Evolutionary conservation across 1,140 invertebrate species (phyloP).

Genomic region (Whitmania pigra): DNA sequence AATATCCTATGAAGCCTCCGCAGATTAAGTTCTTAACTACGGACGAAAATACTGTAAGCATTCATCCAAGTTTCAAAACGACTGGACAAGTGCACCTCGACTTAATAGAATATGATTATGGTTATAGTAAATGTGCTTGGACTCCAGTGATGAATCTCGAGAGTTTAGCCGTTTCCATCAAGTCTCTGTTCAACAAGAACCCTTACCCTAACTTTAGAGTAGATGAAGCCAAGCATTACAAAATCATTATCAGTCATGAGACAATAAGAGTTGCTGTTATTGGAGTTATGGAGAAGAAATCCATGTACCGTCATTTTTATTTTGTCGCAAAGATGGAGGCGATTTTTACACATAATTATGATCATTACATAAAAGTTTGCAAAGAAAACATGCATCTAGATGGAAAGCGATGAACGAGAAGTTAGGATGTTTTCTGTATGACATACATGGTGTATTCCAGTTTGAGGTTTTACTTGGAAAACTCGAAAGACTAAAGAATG

Average conservation of each 20-base stretch:
- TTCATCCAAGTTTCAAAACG: constrained; percentile 53
- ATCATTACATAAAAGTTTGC: too few species aligned
- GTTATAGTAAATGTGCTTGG: constrained; percentile 50
- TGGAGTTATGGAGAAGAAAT: constrained; percentile 45
- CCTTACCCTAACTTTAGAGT: constrained; percentile 54
- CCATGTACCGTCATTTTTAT: too few species aligned
- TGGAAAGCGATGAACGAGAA: too few species aligned
- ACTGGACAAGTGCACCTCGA: constrained; percentile 55
- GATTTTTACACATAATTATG: too few species aligned
- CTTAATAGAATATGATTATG: constrained; percentile 52
- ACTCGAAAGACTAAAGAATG: too few species aligned
- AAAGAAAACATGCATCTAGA: too few species aligned
- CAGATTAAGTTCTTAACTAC: constrained; percentile 53
- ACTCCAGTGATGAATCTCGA: constrained; percentile 46
- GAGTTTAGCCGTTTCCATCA: constrained; percentile 50
- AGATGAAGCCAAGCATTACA: constrained; percentile 46
- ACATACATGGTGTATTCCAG: too few species aligned
- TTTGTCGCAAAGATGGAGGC: too few species aligned
- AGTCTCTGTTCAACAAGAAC: constrained; percentile 50
- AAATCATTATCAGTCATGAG: constrained; percentile 49
- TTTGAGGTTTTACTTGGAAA: too few species aligned
- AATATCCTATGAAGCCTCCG: constrained; percentile 47
- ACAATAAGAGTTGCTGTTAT: constrained; percentile 49
- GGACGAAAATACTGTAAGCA: constrained; percentile 49
- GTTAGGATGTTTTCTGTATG: too few species aligned